Base-by-base conservation (phyloP, 1,140 invertebrate species). In the Prorops nasuta region DNA sequence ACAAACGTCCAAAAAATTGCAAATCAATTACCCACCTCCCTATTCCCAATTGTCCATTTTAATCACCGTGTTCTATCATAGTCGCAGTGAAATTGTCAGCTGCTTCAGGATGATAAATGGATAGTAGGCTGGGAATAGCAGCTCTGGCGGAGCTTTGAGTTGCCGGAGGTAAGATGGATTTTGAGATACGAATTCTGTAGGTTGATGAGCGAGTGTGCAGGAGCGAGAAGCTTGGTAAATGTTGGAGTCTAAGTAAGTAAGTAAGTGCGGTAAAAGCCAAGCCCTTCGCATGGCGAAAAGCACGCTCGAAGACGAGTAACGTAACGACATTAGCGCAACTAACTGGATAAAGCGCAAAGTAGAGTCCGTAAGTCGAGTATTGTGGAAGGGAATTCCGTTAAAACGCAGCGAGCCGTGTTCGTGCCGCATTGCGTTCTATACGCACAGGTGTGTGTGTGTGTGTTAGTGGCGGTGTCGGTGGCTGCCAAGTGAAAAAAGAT, bases 321-420 rank as follows among this genome's bases (percentile, higher is more conserved):
- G 53, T 59, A 65, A 65, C 49, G 44, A 59, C 35, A 46, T 65
- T 64, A 64, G 48, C 39, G 49, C 53, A 52, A 59, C 58, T 65
- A 65, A 65, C 51, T 50, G 60, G 63, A 66, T 63, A 60, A 66
- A 63, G 49, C 49, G 47, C 32, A 60, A 64, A 64, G 60, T 64
- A 45, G 47, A 54, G 39, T 44, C 48, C 49, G 35, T 52, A 47
- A 58, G 54, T 49, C 49, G 56, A 57, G 56, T 31, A 61, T 63
- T 49, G 51, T 48, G 31, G 38, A 41, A 47, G 48, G 52, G 60
- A 64, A 65, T 55, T 44, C 34, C 59, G 63, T 67, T 64, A 64
- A 54, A 46, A 14, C 32, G 47, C 34, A 34, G 35, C 18, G 34
- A 49, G 42, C 47, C 44, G 36, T 47, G 49, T 17, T 18, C 41